Base-by-base conservation (phyloP, 2,797 vertebrate species). In the Enoplosus armatus region DNA sequence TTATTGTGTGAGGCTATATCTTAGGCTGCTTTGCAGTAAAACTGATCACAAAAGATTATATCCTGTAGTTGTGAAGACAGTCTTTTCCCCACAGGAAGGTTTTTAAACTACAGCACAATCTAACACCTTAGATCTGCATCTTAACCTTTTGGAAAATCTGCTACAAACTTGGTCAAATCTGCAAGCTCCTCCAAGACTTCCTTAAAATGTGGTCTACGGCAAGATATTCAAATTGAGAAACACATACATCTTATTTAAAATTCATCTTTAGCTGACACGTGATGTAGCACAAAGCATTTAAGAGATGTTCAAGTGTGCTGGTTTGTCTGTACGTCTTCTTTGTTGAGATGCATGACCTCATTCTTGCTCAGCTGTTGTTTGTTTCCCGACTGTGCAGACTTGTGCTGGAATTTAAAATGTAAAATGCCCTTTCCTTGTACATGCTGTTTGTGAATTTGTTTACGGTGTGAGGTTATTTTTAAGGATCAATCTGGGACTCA, bases 401-500 rank as follows among this genome's bases (percentile, higher is more conserved):
- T 41, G 35, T 43, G 7, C 7, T 48, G n/a, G 20, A 5, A 45
- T 56, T 47, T 59, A 18, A 65, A 27, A 72, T 48, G 11, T 31
- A 12, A 70, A 47, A 29, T 43, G 35, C 11, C 3, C 16, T 53
- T 50, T 47, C n/a, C 16, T 31, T 41, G 4, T 7, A 3, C 24
- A 20, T 37, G 4, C 10, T 2, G 3, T 47, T 14, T 59, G n/a
- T 53, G 31, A 41, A 26, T 62, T 8, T 64, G 39, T 15, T 45
- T 22, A 26, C 18, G 22, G n/a, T 2, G 11, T 55, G 53, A 51
- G 4, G 43, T 7, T 37, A 31, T 69, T 41, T 27, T 8, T 26
- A 33, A 14, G 24, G 6, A n/a, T 33, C 10, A 9, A 47, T 22
- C 58, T 29, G 24, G 18, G 48, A 59, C 92, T 24, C 94, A 97